Evolutionary conservation across 1,140 invertebrate genomes (phyloP).

Genomic region (Phymastichus coffea): DNA sequence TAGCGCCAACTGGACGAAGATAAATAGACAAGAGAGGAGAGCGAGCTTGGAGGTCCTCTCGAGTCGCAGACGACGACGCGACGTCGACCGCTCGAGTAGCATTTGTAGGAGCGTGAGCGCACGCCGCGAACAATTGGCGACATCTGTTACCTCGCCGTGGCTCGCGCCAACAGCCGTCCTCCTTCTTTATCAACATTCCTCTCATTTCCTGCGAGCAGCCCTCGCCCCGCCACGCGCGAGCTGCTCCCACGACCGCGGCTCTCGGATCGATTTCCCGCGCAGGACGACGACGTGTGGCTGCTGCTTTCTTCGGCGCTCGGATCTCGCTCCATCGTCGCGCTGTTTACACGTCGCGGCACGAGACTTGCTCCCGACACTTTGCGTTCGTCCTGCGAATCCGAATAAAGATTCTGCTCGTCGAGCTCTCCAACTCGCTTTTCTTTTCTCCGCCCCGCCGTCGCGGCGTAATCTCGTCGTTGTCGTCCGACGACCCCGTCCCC

Average conservation of each 20-base stretch:
- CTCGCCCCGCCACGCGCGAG: background rate
- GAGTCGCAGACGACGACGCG: conserved; percentile 14
- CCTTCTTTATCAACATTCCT: background rate
- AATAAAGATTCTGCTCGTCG: no score
- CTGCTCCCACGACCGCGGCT: background rate
- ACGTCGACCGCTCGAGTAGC: conserved; percentile 14
- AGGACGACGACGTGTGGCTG: no score
- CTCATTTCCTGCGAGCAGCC: background rate
- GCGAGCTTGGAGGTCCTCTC: background rate
- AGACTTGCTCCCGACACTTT: no score
- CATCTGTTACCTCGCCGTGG: conserved; percentile 33
- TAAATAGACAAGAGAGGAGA: background rate
- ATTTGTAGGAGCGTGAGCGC: conserved; percentile 21
- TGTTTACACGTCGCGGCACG: no score
- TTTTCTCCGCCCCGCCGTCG: no score
- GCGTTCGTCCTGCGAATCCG: no score
- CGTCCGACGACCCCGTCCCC: no score
- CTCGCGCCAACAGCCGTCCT: background rate
- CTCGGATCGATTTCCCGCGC: no score
- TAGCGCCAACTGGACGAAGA: background rate
- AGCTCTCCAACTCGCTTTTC: no score
- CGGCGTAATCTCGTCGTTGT: no score
- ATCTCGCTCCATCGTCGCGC: no score
- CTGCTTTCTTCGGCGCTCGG: background rate
- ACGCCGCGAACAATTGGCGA: conserved; percentile 30